Conservation (phyloP, 2,797 vertebrate species). For the Clangula hyemalis region DNA sequence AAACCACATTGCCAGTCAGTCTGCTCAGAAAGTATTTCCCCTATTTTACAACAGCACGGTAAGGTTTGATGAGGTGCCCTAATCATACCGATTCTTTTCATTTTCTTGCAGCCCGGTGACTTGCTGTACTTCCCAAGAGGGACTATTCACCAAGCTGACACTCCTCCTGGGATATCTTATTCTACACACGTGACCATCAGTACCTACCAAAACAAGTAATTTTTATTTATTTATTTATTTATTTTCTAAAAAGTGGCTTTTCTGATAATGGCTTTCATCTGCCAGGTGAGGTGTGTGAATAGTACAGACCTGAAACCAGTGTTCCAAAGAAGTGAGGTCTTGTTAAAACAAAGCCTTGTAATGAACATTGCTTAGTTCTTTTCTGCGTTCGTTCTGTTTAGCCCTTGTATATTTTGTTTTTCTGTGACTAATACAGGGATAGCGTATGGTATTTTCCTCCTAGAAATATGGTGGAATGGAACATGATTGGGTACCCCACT, state of each 20-base stretch:
- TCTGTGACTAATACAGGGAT: background rate
- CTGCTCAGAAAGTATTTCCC: background rate
- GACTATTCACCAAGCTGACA: conserved; percentile 91
- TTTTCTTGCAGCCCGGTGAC: conserved; percentile 84
- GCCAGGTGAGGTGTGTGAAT: background rate
- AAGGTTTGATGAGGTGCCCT: background rate
- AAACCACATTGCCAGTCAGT: background rate
- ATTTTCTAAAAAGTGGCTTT: background rate
- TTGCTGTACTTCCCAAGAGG: conserved; percentile 93
- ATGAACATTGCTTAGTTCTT: background rate
- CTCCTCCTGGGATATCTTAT: conserved; percentile 81
- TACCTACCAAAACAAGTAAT: conserved; percentile 92
- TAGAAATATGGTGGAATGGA: background rate
- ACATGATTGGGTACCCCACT: too few relatives aligned
- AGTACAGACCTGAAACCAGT: background rate
- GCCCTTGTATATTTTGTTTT: background rate
- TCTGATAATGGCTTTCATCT: background rate
- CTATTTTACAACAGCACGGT: background rate
- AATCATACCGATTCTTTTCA: background rate
- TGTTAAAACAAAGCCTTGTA: background rate
- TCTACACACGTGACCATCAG: conserved; percentile 93
- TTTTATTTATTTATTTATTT: background rate
- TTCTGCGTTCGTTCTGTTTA: background rate
- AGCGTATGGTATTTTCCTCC: background rate
- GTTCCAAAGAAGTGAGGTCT: background rate